phyloP scores from a whole-genome alignment of 2,113 vertebrate species.

The Sarotherodon lohbergeri region DNA sequence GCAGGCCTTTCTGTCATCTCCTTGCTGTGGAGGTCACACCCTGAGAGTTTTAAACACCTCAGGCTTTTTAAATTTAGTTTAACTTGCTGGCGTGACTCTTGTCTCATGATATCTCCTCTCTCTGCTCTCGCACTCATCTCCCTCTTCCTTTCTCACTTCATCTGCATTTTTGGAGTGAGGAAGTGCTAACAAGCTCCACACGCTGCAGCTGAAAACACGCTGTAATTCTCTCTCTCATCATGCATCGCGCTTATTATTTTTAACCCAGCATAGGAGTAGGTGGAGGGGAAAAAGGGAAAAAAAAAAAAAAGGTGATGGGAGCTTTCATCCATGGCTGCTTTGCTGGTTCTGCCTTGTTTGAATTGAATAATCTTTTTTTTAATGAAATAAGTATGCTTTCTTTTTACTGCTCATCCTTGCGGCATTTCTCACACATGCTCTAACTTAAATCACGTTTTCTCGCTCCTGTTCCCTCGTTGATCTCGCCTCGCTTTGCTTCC shows the following conservation, averaged over 20 bases:
- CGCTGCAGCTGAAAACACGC: background rate
- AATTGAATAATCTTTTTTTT: background rate
- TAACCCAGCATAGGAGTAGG: slow-evolving; percentile 3
- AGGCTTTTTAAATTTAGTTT: background rate
- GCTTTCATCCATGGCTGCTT: background rate
- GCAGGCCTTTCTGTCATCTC: background rate
- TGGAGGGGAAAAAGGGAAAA: background rate
- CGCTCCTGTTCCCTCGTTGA: background rate
- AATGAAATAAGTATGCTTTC: background rate
- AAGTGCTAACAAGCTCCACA: slow-evolving; percentile 48
- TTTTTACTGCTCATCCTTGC: background rate
- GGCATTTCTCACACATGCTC: background rate
- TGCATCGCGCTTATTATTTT: slow-evolving; percentile 41
- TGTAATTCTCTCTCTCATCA: background rate
- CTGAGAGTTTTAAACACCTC: background rate
- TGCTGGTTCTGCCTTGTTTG: background rate
- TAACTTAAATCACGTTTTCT: background rate
- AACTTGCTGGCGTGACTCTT: background rate
- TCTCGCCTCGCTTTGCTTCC: background rate
- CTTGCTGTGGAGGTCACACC: background rate
- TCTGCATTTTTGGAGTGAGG: background rate
- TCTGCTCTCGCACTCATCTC: background rate
- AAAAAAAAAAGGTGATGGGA: background rate
- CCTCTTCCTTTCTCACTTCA: background rate
- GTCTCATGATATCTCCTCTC: background rate